These are phyloP conservation scores for Himantopus leucocephalus DNA, from an alignment of 2,113 vertebrate species.

Conservation along the genomic window DNA sequence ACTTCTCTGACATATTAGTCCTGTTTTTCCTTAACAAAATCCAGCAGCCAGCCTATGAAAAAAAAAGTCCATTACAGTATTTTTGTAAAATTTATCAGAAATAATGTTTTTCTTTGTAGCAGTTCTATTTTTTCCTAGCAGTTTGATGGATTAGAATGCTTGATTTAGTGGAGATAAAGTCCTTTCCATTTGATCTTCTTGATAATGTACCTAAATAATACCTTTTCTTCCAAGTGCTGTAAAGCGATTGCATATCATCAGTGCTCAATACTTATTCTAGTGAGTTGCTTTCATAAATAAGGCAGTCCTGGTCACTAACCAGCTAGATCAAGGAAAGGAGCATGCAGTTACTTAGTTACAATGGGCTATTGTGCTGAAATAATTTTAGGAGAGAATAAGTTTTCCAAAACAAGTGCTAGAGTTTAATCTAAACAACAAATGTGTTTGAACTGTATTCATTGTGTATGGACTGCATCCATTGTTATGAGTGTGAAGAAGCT, in stretches of 20 bases:
- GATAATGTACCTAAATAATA: neutral
- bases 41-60: neutral
- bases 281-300: neutral
- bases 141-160: neutral
- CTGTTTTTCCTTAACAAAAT: neutral
- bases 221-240: neutral
- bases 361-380: neutral
- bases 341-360: constrained; percentile 75
- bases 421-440: neutral
- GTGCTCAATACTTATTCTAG: neutral
- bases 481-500: neutral
- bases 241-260: neutral
- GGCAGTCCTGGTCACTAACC: neutral
- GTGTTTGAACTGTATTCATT: neutral
- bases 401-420: neutral
- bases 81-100: neutral
- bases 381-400: neutral
- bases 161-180: neutral
- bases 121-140: neutral
- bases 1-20: neutral
- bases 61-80: neutral
- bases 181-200: neutral
- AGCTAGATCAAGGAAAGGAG: neutral
- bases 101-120: neutral
- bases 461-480: neutral